A percentile compares a stretch with the other conserved stretches of the same genome.
Evolutionary conservation across 1,140 invertebrate species (phyloP).

Genomic region (Apolygus lucorum): DNA sequence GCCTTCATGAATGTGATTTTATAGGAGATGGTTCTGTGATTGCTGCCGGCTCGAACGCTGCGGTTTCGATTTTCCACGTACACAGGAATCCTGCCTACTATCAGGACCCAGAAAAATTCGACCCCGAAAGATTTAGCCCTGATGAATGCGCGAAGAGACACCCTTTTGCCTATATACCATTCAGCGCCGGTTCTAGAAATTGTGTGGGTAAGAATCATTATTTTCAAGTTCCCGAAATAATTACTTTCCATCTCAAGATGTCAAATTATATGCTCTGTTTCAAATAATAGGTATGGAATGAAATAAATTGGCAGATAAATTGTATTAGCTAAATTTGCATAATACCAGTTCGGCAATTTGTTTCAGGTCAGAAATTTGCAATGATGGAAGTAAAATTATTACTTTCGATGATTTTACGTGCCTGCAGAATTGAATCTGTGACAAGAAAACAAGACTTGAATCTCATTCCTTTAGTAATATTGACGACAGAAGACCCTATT

Average conservation of each 20-base stretch:
- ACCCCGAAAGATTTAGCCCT: slow-evolving; percentile 57
- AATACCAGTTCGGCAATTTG: too few species aligned
- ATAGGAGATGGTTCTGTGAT: neutral
- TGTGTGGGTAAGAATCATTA: slow-evolving; percentile 53
- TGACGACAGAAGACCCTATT: too few species aligned
- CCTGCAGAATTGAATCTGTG: slow-evolving; percentile 36
- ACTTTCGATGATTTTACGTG: slow-evolving; percentile 43
- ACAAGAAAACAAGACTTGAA: neutral
- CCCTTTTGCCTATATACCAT: slow-evolving; percentile 50
- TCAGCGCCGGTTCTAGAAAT: slow-evolving; percentile 52
- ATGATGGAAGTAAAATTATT: slow-evolving; percentile 47
- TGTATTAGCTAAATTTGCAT: too few species aligned
- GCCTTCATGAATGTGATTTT: neutral
- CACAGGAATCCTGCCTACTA: slow-evolving; percentile 46
- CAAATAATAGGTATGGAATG: too few species aligned
- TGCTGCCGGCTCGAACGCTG: slow-evolving; percentile 12
- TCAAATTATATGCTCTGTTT: too few species aligned
- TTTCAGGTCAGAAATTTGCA: slow-evolving; percentile 47
- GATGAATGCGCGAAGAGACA: slow-evolving; percentile 45
- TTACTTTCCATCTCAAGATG: too few species aligned
- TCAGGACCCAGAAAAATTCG: slow-evolving; percentile 50
- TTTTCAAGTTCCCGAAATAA: too few species aligned
- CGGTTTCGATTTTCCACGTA: slow-evolving; percentile 36
- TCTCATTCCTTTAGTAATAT: neutral
- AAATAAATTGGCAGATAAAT: too few species aligned